phyloP scores from a whole-genome alignment of 2,888 invertebrate genomes.

The Capitulum mitella region DNA sequence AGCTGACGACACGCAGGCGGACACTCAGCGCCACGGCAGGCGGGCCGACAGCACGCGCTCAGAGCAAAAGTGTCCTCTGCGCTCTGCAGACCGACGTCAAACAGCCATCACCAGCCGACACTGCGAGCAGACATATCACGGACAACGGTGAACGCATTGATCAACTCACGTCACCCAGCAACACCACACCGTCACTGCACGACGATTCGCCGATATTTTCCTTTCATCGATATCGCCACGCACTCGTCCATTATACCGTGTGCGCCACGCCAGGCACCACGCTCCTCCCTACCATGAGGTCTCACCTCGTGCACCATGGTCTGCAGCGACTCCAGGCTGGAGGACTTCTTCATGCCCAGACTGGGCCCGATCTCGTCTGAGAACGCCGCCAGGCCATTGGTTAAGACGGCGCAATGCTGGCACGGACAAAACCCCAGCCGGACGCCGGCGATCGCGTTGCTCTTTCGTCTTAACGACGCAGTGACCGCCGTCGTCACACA shows the following conservation, averaged over 20 bases:
- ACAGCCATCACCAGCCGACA: not conserved
- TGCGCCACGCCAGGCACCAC: not conserved
- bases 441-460: too few species aligned
- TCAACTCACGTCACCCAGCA: not conserved
- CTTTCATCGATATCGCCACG: not conserved
- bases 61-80: too few species aligned
- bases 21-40: not conserved
- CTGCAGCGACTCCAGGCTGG: slow-evolving; percentile 80
- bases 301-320: slow-evolving; percentile 72
- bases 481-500: too few species aligned
- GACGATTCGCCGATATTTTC: not conserved
- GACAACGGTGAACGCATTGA: not conserved
- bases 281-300: not conserved
- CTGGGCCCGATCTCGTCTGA: slow-evolving; percentile 59
- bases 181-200: not conserved
- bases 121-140: not conserved
- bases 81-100: not conserved
- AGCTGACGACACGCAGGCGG: slow-evolving; percentile 44
- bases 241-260: not conserved
- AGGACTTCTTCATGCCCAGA: slow-evolving; percentile 79
- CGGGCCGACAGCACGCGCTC: not conserved
- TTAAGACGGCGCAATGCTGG: too few species aligned
- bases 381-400: not conserved
- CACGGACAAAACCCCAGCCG: too few species aligned
- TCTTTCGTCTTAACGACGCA: too few species aligned